Percentiles rank a stretch among this genome's conserved stretches.
Conservation (phyloP, 2,888 invertebrate species). For the Phaedon cochleariae region DNA sequence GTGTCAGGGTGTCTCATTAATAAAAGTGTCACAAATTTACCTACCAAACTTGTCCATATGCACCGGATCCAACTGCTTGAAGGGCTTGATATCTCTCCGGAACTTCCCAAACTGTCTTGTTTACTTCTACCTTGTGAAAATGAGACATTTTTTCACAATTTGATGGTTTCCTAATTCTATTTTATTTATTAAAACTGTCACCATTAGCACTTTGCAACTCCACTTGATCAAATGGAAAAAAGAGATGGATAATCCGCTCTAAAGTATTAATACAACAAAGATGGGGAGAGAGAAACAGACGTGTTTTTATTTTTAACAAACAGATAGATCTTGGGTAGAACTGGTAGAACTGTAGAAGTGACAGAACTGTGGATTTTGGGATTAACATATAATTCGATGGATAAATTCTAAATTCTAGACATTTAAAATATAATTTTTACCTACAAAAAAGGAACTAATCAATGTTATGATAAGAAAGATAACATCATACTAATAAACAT, state of each 20-base stretch:
- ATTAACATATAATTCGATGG: too few relatives aligned
- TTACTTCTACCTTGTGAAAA: conserved; percentile 92
- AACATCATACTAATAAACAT: too few relatives aligned
- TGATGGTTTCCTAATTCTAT: neutral
- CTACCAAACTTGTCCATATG: conserved; percentile 98
- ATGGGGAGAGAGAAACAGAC: neutral
- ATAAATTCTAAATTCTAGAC: too few relatives aligned
- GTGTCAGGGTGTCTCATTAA: conserved; percentile 12
- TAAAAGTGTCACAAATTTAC: conserved; percentile 53
- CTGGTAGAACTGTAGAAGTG: too few relatives aligned
- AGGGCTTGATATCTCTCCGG: conserved; percentile 91
- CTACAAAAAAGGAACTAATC: too few relatives aligned
- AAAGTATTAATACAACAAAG: neutral
- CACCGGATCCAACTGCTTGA: conserved; percentile 94
- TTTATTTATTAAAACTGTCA: conserved; percentile 7
- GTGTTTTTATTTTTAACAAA: conserved; percentile 14
- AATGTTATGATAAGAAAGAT: neutral
- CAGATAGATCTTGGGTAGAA: too few relatives aligned
- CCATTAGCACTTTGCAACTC: conserved; percentile 6
- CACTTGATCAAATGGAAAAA: neutral
- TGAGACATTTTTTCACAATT: conserved; percentile 68
- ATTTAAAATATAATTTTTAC: too few relatives aligned
- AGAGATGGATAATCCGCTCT: neutral
- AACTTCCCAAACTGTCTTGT: conserved; percentile 97
- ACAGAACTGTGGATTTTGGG: too few relatives aligned